phyloP scores from a whole-genome alignment of 2,113 vertebrate species.

The Chamaetylas fuelleborni region DNA sequence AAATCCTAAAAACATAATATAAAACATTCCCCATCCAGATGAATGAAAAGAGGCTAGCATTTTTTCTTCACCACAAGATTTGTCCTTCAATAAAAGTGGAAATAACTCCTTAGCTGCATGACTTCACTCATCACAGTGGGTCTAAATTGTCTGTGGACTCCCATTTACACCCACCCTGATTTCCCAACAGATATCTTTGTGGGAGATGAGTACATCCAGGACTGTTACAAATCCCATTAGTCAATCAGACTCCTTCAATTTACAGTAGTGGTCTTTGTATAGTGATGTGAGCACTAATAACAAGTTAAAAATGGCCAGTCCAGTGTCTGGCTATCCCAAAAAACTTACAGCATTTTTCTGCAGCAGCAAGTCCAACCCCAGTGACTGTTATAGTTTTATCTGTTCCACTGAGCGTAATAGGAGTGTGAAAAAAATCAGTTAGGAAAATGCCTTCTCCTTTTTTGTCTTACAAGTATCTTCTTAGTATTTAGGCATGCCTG shows the following conservation, averaged over 20 bases:
- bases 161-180: neutral
- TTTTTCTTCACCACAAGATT: neutral
- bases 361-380: neutral
- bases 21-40: neutral
- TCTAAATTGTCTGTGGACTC: neutral
- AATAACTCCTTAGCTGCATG: neutral
- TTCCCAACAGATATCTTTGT: constrained; percentile 28
- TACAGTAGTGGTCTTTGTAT: neutral
- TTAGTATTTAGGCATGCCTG: neutral
- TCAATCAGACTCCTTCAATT: neutral
- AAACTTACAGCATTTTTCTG: neutral
- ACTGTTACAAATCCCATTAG: neutral
- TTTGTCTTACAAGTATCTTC: neutral
- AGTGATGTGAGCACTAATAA: neutral
- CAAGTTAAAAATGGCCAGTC: neutral
- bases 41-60: neutral
- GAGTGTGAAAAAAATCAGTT: neutral
- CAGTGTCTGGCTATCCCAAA: neutral
- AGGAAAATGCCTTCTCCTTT: neutral
- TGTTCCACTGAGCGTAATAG: neutral
- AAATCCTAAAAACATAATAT: neutral
- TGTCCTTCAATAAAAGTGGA: neutral
- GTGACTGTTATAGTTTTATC: neutral
- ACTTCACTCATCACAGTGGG: neutral
- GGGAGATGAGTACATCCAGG: neutral